Base-by-base conservation (phyloP, 2,888 invertebrate species). In the Acanthosepion esculentum region DNA sequence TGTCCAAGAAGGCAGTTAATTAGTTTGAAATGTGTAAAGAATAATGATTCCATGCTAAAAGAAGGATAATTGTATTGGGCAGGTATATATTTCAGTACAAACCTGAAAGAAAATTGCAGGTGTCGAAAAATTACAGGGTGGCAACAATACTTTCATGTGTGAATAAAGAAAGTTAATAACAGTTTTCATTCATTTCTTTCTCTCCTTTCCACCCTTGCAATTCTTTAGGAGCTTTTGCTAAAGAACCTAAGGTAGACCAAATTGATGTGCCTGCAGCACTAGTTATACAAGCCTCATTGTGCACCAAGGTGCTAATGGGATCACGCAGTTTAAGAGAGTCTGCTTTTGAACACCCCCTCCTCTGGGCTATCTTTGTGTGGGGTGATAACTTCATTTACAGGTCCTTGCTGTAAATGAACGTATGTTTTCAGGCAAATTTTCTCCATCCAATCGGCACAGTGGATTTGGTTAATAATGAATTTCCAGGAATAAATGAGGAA, bases 381-480 rank as follows among this genome's bases (percentile, higher is more conserved):
- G 78, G 78, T 78, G 78, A 78, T 78, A n/a, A n/a, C 78, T 78
- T 78, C 78, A 78, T 78, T 78, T 78, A 23, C 59, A 23, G 23
- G 59, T 59, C 59, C 23, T 20, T 59, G 78, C 78, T 78, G 78
- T 33, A 78, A 78, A 78, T 78, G 78, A 78, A n/a, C 78, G n/a
- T 78, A 78, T 78, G 78, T 78, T 78, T 78, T 78, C 78, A 12
- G 78, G 78, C 78, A 78, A n/a, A 78, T 33, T 78, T 33, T n/a
- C n/a, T 78, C 15, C 78, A 15, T 78, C 15, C 78, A 12, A n/a
- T 78, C n/a, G 33, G 78, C n/a, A 33, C n/a, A 15, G 78, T 33
- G n/a, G 78, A 78, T n/a, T 78, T 78, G n/a, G 78, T 78, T 78
- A 78, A 78, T 78, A 78, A 78, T 15, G n/a, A 78, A 78, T 78